phyloP scores from a whole-genome alignment of 2,113 vertebrate species.

The Hydrolagus affinis region DNA sequence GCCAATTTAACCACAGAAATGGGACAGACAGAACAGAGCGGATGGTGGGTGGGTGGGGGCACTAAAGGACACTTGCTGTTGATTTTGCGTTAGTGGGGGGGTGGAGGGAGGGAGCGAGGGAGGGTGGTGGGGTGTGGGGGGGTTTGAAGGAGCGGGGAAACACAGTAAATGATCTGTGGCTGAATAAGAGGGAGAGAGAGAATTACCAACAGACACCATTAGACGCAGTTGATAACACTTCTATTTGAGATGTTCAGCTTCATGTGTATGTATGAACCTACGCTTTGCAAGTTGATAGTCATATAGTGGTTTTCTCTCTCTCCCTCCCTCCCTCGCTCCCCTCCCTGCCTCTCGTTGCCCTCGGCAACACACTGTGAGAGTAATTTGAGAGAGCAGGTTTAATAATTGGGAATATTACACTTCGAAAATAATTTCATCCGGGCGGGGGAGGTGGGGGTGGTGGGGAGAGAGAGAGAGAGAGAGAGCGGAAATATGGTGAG shows the following conservation, averaged over 20 bases:
- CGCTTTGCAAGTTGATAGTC: background rate
- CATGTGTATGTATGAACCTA: constrained; percentile 23
- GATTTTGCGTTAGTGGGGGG: too few relatives aligned
- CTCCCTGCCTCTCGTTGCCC: background rate
- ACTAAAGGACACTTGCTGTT: too few relatives aligned
- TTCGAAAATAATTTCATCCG: constrained; percentile 6
- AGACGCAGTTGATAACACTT: constrained; percentile 24
- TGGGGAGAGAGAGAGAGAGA: too few relatives aligned
- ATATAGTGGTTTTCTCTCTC: background rate
- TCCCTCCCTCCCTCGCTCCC: background rate
- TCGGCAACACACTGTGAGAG: constrained; percentile 20
- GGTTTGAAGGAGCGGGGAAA: background rate
- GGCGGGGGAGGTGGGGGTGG: too few relatives aligned
- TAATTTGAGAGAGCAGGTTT: constrained; percentile 29
- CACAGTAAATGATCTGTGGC: constrained; percentile 5
- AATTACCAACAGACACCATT: constrained; percentile 10
- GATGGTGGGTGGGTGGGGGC: too few relatives aligned
- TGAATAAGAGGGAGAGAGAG: constrained; percentile 12
- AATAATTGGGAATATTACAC: constrained; percentile 31
- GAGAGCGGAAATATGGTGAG: too few relatives aligned
- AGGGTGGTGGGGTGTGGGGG: too few relatives aligned
- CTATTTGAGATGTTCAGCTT: constrained; percentile 5
- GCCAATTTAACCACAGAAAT: too few relatives aligned
- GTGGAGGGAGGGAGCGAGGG: too few relatives aligned
- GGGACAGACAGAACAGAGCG: too few relatives aligned